Evolutionary conservation across 2,113 vertebrate species (phyloP).

Genomic region (Grammomys surdaster): DNA sequence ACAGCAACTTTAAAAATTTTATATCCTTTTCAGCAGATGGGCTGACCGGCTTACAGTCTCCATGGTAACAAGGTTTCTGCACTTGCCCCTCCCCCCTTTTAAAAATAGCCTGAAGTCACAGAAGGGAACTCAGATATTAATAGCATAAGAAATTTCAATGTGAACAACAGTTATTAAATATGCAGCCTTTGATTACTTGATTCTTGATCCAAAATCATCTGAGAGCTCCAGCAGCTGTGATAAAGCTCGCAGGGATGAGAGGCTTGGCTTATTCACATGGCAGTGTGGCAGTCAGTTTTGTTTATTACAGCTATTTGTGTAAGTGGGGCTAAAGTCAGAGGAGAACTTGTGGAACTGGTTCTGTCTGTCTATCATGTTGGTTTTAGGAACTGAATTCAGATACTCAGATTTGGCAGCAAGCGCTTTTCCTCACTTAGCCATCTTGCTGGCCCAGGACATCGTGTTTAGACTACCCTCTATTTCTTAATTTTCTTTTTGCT

Average conservation of each 20-base stretch:
- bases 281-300: not conserved
- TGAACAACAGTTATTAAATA: conserved; percentile 74
- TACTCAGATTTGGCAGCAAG: no score
- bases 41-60: conserved; percentile 85
- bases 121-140: conserved; percentile 83
- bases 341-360: not conserved
- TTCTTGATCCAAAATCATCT: conserved; percentile 69
- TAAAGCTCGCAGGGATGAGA: conserved; percentile 8
- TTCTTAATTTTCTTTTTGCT: not conserved
- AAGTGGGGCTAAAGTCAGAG: not conserved
- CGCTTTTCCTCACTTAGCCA: not conserved
- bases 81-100: conserved; percentile 52
- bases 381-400: not conserved
- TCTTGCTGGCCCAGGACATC: not conserved
- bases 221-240: not conserved
- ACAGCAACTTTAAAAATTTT: conserved; percentile 64
- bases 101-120: conserved; percentile 84
- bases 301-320: not conserved
- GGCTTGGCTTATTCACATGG: not conserved
- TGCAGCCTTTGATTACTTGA: conserved; percentile 74
- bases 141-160: conserved; percentile 78
- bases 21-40: conserved; percentile 82
- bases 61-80: conserved; percentile 86
- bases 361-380: not conserved
- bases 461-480: not conserved